Conservation (phyloP, 2,797 vertebrate species). For the Picus viridis region DNA sequence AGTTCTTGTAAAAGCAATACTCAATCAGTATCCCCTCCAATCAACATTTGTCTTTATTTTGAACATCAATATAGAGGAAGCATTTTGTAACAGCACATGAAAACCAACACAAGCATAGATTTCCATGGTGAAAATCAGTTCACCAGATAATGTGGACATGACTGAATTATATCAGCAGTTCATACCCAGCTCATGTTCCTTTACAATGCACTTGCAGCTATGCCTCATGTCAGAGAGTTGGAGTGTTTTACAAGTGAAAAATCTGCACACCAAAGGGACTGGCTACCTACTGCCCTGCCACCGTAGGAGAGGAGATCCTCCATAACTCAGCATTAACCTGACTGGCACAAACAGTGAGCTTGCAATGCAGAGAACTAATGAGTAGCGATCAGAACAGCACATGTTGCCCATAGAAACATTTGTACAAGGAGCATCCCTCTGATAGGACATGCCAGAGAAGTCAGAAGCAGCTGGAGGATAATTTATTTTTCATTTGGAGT, state of each 20-base stretch:
- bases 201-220: neutral
- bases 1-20: neutral
- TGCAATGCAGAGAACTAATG: neutral
- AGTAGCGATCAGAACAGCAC: neutral
- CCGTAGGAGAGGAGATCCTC: neutral
- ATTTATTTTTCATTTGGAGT: conserved; percentile 40
- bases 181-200: neutral
- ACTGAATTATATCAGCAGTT: neutral
- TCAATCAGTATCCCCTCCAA: conserved; percentile 5
- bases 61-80: conserved; percentile 14
- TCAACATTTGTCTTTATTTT: conserved; percentile 33
- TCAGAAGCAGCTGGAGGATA: conserved; percentile 40
- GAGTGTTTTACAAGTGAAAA: neutral
- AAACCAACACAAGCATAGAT: neutral
- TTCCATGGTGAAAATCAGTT: neutral
- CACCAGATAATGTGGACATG: neutral
- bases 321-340: neutral
- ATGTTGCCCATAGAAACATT: conserved; percentile 3
- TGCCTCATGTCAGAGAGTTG: neutral
- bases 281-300: neutral
- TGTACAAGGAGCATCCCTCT: neutral
- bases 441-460: neutral
- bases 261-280: neutral
- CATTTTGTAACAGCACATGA: conserved; percentile 32
- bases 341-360: neutral